Conservation (phyloP, 1,140 invertebrate genomes). For the Trachymyrmex cornetzi region DNA sequence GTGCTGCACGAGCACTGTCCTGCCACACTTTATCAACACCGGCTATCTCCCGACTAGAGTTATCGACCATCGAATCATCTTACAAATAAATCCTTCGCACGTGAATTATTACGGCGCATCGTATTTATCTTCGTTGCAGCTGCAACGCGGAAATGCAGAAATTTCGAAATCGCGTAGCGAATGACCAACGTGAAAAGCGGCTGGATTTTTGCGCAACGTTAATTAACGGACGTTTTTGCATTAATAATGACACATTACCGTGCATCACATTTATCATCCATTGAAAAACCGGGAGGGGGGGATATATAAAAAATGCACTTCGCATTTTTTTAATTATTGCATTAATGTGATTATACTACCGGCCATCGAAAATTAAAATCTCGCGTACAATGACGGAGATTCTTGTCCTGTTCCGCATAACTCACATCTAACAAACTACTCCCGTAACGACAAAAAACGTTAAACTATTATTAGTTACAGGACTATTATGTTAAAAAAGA, state of each 20-base stretch:
- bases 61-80: slow-evolving; percentile 63
- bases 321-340: not conserved
- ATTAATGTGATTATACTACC: not conserved
- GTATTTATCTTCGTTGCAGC: slow-evolving; percentile 41
- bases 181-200: not conserved
- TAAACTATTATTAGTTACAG: slow-evolving; percentile 22
- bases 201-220: slow-evolving; percentile 28
- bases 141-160: slow-evolving; percentile 14
- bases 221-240: slow-evolving; percentile 28
- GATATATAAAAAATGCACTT: slow-evolving; percentile 31
- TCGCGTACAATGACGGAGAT: not conserved
- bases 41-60: slow-evolving; percentile 32
- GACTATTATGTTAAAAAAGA: not conserved
- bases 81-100: slow-evolving; percentile 54
- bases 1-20: not conserved
- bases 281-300: not conserved
- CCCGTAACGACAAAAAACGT: not conserved
- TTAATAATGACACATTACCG: slow-evolving; percentile 21
- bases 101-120: slow-evolving; percentile 39
- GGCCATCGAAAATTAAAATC: slow-evolving; percentile 5
- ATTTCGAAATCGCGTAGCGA: slow-evolving; percentile 24
- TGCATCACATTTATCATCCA: slow-evolving; percentile 2
- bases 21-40: slow-evolving; percentile 44
- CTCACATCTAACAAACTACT: not conserved
- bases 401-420: not conserved